These are phyloP conservation scores for Enteromius thamalakanensis DNA, from an alignment of 2,797 vertebrate species.

Conservation along the genomic window DNA sequence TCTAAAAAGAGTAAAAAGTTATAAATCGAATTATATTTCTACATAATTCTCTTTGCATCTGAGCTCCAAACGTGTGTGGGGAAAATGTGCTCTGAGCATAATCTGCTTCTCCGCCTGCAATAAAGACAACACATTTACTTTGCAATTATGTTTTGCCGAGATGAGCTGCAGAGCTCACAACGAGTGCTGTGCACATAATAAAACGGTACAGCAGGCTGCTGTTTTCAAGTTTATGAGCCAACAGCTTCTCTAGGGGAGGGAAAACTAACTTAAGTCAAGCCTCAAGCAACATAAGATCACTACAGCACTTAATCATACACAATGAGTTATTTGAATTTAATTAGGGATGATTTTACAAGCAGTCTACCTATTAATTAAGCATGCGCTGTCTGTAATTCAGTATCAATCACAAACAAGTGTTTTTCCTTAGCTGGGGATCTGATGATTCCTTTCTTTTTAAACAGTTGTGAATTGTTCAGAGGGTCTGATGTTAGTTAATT, in stretches of 20 bases:
- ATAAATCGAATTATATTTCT: background rate
- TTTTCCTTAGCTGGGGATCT: background rate
- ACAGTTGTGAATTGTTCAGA: background rate
- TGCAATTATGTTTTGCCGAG: constrained; percentile 15
- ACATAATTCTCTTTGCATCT: background rate
- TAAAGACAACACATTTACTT: constrained; percentile 19
- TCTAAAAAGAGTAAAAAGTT: background rate
- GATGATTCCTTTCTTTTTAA: background rate
- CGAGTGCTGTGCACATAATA: background rate
- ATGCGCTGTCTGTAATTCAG: background rate
- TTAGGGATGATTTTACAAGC: constrained; percentile 19
- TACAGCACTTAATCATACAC: constrained; percentile 14
- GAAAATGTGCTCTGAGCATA: background rate
- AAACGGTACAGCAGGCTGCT: constrained; percentile 1
- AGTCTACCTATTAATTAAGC: constrained; percentile 13
- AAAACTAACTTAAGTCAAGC: constrained; percentile 16
- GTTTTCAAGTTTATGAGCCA: background rate
- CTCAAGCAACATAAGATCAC: constrained; percentile 12
- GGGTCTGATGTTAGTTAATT: background rate
- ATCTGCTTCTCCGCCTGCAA: background rate
- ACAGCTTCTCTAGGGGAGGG: background rate
- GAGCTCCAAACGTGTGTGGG: background rate
- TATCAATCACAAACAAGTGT: background rate
- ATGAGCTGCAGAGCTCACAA: background rate
- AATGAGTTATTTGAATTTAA: constrained; percentile 20